Conservation (phyloP, 2,797 vertebrate genomes). For the Fistularia commersonii region DNA sequence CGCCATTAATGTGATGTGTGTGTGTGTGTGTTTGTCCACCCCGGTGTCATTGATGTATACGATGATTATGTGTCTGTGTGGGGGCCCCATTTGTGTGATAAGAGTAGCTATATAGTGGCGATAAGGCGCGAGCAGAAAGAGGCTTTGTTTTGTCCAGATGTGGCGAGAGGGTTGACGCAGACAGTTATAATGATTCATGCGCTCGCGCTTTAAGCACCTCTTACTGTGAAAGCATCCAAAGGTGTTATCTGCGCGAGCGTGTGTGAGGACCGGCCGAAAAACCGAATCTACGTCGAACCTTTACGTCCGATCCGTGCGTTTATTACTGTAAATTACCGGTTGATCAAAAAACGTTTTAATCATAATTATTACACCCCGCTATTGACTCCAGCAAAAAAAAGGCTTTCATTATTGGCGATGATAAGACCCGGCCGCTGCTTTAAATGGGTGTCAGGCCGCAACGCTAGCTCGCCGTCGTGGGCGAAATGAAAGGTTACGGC, state of each 20-base stretch:
- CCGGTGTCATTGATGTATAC: slow-evolving; percentile 50
- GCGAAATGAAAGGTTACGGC: slow-evolving; percentile 53
- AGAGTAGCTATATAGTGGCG: slow-evolving; percentile 43
- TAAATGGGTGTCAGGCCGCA: slow-evolving; percentile 47
- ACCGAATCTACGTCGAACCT: no score
- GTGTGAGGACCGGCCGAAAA: no score
- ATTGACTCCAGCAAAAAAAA: slow-evolving; percentile 26
- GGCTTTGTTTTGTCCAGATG: slow-evolving; percentile 58
- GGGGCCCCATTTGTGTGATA: slow-evolving; percentile 62
- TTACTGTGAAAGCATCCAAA: slow-evolving; percentile 10
- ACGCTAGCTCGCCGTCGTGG: slow-evolving; percentile 50
- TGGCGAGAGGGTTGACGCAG: slow-evolving; percentile 39
- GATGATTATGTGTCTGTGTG: slow-evolving; percentile 54
- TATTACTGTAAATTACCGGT: slow-evolving; percentile 14
- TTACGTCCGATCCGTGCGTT: no score
- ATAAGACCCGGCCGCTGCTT: slow-evolving; percentile 33
- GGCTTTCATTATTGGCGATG: slow-evolving; percentile 48
- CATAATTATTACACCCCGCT: slow-evolving; percentile 33
- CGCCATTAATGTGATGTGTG: slow-evolving; percentile 52
- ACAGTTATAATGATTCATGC: slow-evolving; percentile 51
- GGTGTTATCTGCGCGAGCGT: background rate
- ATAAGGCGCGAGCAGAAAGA: slow-evolving; percentile 46
- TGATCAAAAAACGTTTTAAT: slow-evolving; percentile 34
- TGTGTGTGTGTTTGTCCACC: slow-evolving; percentile 47
- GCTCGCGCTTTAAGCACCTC: slow-evolving; percentile 39